Evolutionary conservation across 2,113 vertebrate species (phyloP).

Genomic region (Gyps fulvus): DNA sequence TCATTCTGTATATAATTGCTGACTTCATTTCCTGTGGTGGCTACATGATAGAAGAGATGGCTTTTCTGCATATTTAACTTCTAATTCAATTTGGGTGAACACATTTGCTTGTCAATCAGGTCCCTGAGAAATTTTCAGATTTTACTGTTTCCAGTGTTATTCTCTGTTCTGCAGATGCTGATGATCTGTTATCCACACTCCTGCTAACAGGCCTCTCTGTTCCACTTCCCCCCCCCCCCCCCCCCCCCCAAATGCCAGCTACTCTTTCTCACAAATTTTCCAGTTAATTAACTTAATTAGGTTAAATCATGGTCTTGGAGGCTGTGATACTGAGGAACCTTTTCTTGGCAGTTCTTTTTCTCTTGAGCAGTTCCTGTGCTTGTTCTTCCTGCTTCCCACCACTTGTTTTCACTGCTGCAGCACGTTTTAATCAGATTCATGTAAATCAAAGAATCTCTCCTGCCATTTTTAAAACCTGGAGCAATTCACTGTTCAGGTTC

Average conservation of each 20-base stretch:
- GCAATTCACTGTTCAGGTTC: not conserved
- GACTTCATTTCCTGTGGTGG: not conserved
- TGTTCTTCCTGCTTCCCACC: conserved; percentile 8
- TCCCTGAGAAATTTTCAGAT: not conserved
- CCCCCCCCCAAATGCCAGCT: not conserved
- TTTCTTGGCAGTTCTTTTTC: conserved; percentile 17
- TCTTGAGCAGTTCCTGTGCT: not conserved
- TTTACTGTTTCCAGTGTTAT: not conserved
- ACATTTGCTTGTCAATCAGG: not conserved
- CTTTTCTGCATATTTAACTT: not conserved
- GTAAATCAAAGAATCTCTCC: not conserved
- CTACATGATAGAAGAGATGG: not conserved
- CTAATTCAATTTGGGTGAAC: not conserved
- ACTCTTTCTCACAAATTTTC: not conserved
- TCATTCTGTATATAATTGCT: not conserved
- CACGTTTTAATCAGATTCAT: not conserved
- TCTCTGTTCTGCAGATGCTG: not conserved
- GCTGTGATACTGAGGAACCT: not conserved
- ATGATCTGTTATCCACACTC: not conserved
- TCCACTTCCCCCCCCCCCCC: not conserved
- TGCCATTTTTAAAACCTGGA: not conserved
- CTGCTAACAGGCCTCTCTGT: not conserved
- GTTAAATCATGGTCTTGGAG: conserved; percentile 32
- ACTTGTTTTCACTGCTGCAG: not conserved
- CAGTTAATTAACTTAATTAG: conserved; percentile 37